These are phyloP conservation scores for Agriopis aurantiaria DNA, from an alignment of 2,888 invertebrate genomes.

Conservation along the genomic window DNA sequence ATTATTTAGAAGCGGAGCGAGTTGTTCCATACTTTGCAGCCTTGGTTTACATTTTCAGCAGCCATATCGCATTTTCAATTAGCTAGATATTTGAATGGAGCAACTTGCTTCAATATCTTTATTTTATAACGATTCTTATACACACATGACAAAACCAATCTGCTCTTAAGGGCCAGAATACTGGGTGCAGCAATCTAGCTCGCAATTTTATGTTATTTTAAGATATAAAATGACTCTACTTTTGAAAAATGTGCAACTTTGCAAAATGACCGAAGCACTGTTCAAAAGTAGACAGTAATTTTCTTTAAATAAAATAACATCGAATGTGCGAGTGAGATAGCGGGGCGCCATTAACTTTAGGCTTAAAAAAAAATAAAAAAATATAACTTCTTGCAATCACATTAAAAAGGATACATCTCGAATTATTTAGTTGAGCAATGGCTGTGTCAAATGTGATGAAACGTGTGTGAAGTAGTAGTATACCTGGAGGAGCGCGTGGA, in stretches of 20 bases:
- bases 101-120: slow-evolving; percentile 16
- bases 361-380: not conserved
- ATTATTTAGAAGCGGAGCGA: slow-evolving; percentile 20
- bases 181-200: no score
- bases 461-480: slow-evolving; percentile 27
- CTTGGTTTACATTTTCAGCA: not conserved
- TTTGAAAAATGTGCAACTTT: no score
- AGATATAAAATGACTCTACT: no score
- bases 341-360: no score
- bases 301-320: no score
- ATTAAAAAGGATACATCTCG: not conserved
- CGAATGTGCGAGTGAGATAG: no score
- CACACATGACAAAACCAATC: slow-evolving; percentile 10
- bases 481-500: slow-evolving; percentile 85
- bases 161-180: not conserved
- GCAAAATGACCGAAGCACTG: no score
- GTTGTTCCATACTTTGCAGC: slow-evolving; percentile 11
- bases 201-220: no score
- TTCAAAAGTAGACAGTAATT: no score
- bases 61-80: not conserved
- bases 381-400: not conserved
- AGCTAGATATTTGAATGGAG: slow-evolving; percentile 4
- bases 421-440: not conserved
- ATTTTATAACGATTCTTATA: not conserved
- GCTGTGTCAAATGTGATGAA: slow-evolving; percentile 4